A percentile compares a stretch with the other conserved stretches of the same genome.
Evolutionary conservation across 2,888 invertebrate genomes (phyloP).

Genomic region (Calameuta idolon): DNA sequence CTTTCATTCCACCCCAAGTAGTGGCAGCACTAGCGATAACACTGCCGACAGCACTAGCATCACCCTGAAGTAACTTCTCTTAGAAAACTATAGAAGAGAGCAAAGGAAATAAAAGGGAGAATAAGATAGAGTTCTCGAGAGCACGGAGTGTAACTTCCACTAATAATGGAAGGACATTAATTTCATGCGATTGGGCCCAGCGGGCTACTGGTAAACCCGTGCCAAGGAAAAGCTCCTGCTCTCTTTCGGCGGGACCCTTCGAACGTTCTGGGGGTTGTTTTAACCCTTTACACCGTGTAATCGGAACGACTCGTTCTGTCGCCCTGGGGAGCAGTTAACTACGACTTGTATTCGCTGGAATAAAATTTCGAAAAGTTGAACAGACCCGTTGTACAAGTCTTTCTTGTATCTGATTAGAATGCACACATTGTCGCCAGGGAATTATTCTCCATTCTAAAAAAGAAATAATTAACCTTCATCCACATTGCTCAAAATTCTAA

Average conservation of each 20-base stretch:
- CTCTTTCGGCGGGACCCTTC: constrained; percentile 15
- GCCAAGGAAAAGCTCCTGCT: constrained; percentile 17
- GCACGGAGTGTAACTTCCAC: constrained; percentile 54
- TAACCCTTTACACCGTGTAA: constrained; percentile 53
- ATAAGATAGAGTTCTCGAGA: constrained; percentile 10
- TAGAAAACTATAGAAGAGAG: constrained; percentile 1
- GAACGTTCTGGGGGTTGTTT: constrained; percentile 29
- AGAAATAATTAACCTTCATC: background rate
- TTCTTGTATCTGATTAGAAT: constrained; percentile 2
- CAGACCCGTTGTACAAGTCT: constrained; percentile 45
- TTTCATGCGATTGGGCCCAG: constrained; percentile 62
- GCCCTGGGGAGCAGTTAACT: constrained; percentile 51
- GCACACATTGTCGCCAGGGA: background rate
- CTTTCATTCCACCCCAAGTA: background rate
- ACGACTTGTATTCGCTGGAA: constrained; percentile 47
- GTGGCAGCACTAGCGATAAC: background rate
- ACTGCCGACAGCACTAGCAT: background rate
- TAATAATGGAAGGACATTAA: constrained; percentile 62
- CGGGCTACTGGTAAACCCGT: constrained; percentile 41
- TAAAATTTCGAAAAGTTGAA: constrained; percentile 63
- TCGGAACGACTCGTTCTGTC: constrained; percentile 26
- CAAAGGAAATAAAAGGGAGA: background rate
- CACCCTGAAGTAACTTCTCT: background rate
- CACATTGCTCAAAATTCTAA: background rate
- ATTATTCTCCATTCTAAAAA: background rate